Percentiles rank a stretch among this genome's conserved stretches.
Conservation (phyloP, 2,797 vertebrate genomes). For the Fringilla coelebs region DNA sequence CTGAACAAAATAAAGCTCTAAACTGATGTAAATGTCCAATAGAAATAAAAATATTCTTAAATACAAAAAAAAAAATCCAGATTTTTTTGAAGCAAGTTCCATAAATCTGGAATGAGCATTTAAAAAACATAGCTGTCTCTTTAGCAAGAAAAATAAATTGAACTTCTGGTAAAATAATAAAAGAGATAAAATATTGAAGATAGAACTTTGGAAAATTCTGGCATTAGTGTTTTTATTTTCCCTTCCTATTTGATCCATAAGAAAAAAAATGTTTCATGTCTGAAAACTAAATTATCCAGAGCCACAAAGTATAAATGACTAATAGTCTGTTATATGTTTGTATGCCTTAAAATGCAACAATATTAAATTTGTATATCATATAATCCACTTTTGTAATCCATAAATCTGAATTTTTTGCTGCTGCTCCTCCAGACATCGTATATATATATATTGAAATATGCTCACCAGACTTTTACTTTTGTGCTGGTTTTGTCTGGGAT, state of each 20-base stretch:
- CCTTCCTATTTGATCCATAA: neutral
- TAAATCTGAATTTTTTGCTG: neutral
- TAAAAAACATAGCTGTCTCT: neutral
- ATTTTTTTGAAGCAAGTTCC: neutral
- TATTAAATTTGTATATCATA: neutral
- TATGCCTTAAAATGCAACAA: neutral
- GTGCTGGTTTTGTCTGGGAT: neutral
- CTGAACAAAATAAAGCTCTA: neutral
- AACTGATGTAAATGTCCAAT: neutral
- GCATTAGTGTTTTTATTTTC: neutral
- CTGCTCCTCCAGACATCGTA: neutral
- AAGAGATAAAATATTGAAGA: neutral
- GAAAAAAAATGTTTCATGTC: neutral
- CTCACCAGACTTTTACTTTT: neutral
- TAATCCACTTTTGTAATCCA: neutral
- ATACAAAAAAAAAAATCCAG: rapidly evolving
- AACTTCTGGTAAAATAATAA: neutral
- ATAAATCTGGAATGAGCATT: neutral
- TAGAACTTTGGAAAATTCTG: neutral
- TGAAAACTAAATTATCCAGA: neutral
- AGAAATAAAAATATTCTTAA: neutral
- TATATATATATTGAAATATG: neutral
- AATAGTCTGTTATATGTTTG: neutral
- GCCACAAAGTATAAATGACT: neutral
- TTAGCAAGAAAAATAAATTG: neutral